A percentile compares a stretch with the other conserved stretches of the same genome.
Conservation (phyloP, 2,888 invertebrate genomes). For the Entomobrya multifasciata region DNA sequence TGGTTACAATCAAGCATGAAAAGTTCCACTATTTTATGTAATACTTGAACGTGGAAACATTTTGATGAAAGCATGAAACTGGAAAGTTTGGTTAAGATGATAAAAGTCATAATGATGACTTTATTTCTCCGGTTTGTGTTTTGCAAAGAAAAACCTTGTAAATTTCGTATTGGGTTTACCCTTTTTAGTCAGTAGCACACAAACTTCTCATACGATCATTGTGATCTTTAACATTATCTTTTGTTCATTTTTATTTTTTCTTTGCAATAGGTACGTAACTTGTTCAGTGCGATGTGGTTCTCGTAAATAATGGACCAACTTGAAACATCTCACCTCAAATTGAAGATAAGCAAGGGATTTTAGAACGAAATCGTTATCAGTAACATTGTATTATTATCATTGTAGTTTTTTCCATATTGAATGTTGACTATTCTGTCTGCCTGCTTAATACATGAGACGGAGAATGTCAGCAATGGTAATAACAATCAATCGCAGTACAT, state of each 20-base stretch:
- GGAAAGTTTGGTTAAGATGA: constrained; percentile 39
- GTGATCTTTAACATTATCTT: neutral
- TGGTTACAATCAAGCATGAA: too few species aligned
- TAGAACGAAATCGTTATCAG: neutral
- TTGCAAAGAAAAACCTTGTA: too few species aligned
- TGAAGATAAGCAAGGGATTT: neutral
- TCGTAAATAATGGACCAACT: constrained; percentile 26
- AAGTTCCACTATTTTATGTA: too few species aligned
- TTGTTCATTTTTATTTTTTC: too few species aligned
- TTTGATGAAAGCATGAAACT: constrained; percentile 41
- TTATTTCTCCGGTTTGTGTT: constrained; percentile 18
- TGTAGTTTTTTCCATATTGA: neutral
- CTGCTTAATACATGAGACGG: too few species aligned
- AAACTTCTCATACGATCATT: too few species aligned
- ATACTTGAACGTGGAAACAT: neutral
- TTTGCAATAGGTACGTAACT: too few species aligned
- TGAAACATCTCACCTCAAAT: constrained; percentile 5
- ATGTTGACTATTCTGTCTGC: too few species aligned
- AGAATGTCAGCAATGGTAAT: too few species aligned
- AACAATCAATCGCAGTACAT: too few species aligned
- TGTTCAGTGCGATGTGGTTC: neutral
- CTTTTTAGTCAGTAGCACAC: neutral
- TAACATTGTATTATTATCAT: constrained; percentile 3
- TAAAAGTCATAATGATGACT: constrained; percentile 25
- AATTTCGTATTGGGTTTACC: neutral